Evolutionary conservation across 2,888 invertebrate species (phyloP).

Genomic region (Drosophila diplacantha): DNA sequence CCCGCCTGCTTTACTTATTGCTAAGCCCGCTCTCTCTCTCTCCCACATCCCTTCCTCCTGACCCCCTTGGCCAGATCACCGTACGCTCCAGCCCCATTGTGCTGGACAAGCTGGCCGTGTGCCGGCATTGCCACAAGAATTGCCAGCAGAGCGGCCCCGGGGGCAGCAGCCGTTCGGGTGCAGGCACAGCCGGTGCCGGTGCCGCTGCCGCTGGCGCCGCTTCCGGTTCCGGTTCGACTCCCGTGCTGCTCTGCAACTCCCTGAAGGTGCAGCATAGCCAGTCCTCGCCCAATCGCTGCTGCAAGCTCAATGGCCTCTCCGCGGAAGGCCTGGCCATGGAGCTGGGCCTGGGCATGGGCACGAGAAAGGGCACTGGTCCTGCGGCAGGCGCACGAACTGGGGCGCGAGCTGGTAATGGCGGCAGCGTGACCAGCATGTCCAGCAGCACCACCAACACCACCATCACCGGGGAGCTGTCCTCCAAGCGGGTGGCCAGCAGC

Average conservation of each 20-base stretch:
- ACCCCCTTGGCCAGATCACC: constrained; percentile 80
- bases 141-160: constrained; percentile 78
- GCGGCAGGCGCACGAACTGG: neutral
- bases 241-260: constrained; percentile 74
- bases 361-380: neutral
- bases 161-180: constrained; percentile 21
- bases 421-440: constrained; percentile 75
- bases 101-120: constrained; percentile 85
- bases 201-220: neutral
- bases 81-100: constrained; percentile 85
- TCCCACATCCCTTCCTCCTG: neutral
- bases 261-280: constrained; percentile 78
- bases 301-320: constrained; percentile 70
- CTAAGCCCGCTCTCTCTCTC: constrained; percentile 21
- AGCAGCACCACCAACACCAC: constrained; percentile 71
- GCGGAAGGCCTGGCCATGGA: neutral
- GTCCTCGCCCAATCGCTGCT: constrained; percentile 77
- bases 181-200: constrained; percentile 4
- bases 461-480: constrained; percentile 72
- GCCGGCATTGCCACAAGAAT: constrained; percentile 88
- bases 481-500: constrained; percentile 66
- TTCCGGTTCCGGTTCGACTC: constrained; percentile 23
- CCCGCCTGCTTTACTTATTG: constrained; percentile 8
- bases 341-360: constrained; percentile 19
- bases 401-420: constrained; percentile 16